Percentiles rank a stretch among this genome's conserved stretches.
Conservation (phyloP, 2,797 vertebrate genomes). For the Acanthurus leucopareius region DNA sequence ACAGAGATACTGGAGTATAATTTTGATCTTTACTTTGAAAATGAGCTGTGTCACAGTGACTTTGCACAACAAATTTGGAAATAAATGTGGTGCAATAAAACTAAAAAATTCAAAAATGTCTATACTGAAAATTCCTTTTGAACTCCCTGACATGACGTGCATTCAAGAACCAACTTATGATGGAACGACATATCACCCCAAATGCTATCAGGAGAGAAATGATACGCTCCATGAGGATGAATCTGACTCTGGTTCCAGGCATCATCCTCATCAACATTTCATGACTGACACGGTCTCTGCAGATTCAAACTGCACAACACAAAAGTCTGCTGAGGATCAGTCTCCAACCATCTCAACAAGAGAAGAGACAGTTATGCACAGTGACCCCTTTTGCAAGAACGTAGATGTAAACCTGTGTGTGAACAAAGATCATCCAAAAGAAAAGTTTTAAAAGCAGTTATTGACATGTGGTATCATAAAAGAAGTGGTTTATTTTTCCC, state of each 20-base stretch:
- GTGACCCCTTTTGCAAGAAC: conserved; percentile 24
- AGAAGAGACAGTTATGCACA: conserved; percentile 5
- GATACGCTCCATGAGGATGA: background rate
- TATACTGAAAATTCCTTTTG: conserved; percentile 2
- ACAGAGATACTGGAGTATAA: conserved; percentile 55
- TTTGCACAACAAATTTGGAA: background rate
- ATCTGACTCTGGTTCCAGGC: background rate
- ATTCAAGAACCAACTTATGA: background rate
- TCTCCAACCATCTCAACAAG: background rate
- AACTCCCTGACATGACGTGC: conserved; percentile 18
- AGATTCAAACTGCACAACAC: background rate
- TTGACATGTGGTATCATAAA: conserved; percentile 16
- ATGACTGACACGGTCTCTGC: background rate
- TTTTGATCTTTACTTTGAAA: conserved; percentile 39
- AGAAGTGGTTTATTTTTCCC: conserved; percentile 24
- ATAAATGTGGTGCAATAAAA: background rate
- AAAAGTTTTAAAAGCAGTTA: background rate
- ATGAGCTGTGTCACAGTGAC: conserved; percentile 1
- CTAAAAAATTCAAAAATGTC: fast-evolving
- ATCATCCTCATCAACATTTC: background rate
- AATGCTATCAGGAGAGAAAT: conserved; percentile 35
- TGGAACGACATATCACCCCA: conserved; percentile 14
- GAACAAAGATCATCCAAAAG: conserved; percentile 13
- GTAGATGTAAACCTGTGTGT: conserved; percentile 37
- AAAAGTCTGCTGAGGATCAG: background rate